Percentiles rank a stretch among this genome's conserved stretches.
Evolutionary conservation across 2,797 vertebrate genomes (phyloP).

Genomic region (Gymnothorax reevesii): DNA sequence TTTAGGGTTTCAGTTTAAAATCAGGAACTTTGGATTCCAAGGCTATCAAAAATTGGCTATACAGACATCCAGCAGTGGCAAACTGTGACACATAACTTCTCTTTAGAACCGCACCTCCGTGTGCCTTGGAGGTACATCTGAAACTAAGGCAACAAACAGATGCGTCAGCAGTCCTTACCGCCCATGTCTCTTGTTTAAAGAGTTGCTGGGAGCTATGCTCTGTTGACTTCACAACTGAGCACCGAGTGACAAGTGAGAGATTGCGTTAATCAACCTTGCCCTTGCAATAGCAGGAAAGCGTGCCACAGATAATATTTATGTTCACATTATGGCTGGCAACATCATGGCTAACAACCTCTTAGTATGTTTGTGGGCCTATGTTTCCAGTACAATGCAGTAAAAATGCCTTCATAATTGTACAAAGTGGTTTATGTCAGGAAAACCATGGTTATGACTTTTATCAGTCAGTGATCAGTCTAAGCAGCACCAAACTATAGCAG

Average conservation of each 20-base stretch:
- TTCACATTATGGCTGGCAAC: background rate
- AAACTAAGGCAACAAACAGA: background rate
- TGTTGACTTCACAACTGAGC: background rate
- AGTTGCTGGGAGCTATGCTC: constrained; percentile 3
- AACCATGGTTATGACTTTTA: background rate
- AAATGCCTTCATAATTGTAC: background rate
- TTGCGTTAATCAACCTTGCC: background rate
- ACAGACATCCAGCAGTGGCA: background rate
- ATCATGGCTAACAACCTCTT: background rate
- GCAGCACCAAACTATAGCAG: background rate
- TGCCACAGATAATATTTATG: background rate
- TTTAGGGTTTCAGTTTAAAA: background rate
- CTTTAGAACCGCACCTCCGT: background rate
- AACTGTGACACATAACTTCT: background rate
- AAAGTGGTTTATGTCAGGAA: background rate
- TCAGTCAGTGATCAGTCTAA: background rate
- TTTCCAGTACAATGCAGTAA: background rate
- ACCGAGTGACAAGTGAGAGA: background rate
- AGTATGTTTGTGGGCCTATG: background rate
- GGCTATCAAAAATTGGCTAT: background rate
- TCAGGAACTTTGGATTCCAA: background rate
- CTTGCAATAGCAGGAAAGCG: background rate
- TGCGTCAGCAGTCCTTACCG: background rate
- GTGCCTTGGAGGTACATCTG: background rate
- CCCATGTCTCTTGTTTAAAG: background rate